These are phyloP conservation scores for Hypena proboscidalis DNA, from an alignment of 2,888 invertebrate genomes.

Conservation along the genomic window DNA sequence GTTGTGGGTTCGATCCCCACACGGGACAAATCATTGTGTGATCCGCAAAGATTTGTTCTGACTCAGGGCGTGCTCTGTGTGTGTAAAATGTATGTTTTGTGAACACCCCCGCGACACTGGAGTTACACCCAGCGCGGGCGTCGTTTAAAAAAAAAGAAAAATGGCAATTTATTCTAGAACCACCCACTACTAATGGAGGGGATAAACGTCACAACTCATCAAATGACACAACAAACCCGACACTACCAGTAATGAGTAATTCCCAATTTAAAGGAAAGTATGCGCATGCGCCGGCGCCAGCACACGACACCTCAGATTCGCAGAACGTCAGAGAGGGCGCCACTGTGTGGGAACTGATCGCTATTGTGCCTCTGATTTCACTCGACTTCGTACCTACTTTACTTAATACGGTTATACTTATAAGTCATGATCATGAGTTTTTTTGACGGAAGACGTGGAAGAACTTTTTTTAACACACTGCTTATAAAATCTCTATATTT, in stretches of 20 bases:
- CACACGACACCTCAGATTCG: conserved; percentile 60
- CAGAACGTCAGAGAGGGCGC: conserved; percentile 64
- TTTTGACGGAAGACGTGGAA: neutral
- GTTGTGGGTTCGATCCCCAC: too few relatives aligned
- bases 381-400: conserved; percentile 35
- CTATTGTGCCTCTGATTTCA: conserved; percentile 73
- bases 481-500: too few relatives aligned
- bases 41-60: too few relatives aligned
- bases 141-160: too few relatives aligned
- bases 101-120: too few relatives aligned
- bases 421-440: conserved; percentile 10
- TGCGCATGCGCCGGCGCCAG: conserved; percentile 42
- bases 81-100: too few relatives aligned
- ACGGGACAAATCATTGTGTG: too few relatives aligned
- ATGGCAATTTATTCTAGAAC: too few relatives aligned
- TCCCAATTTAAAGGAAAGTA: conserved; percentile 71
- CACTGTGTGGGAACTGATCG: conserved; percentile 64
- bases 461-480: too few relatives aligned
- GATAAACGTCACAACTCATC: conserved; percentile 17
- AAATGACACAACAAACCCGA: conserved; percentile 36
- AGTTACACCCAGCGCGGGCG: too few relatives aligned
- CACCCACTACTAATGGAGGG: too few relatives aligned
- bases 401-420: conserved; percentile 27
- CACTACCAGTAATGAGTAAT: conserved; percentile 54
- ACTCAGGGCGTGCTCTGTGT: too few relatives aligned